Percentiles rank a stretch among this genome's conserved stretches.
These are phyloP conservation scores for Brachionus calyciflorus DNA, from an alignment of 1,140 invertebrate genomes.

Conservation along the genomic window DNA sequence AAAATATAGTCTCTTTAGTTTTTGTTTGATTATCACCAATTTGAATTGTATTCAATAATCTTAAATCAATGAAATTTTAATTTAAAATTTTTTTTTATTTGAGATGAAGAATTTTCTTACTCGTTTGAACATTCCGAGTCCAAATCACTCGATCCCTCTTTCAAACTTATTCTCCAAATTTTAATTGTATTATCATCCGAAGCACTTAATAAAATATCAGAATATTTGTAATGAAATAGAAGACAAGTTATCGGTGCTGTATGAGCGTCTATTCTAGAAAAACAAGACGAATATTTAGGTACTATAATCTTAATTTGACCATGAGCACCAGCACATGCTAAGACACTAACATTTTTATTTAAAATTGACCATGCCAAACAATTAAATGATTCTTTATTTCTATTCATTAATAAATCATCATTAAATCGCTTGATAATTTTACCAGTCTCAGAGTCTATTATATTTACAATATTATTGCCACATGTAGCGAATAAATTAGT, in stretches of 20 bases:
- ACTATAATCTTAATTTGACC: constrained; percentile 42
- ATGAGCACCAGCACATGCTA: constrained; percentile 11
- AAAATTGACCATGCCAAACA: constrained; percentile 37
- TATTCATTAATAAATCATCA: constrained; percentile 31
- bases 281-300: constrained; percentile 33
- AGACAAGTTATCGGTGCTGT: neutral
- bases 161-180: constrained; percentile 9
- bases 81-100: neutral
- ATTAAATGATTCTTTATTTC: neutral
- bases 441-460: constrained; percentile 18
- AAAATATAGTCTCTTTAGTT: constrained; percentile 9
- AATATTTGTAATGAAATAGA: constrained; percentile 15
- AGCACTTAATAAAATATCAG: constrained; percentile 34
- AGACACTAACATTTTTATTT: constrained; percentile 1
- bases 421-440: constrained; percentile 42
- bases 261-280: constrained; percentile 43
- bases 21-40: neutral
- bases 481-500: constrained; percentile 40
- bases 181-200: constrained; percentile 33
- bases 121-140: neutral
- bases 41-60: neutral
- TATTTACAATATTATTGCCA: constrained; percentile 39
- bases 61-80: neutral
- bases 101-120: neutral
- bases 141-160: neutral